Evolutionary conservation across 2,888 invertebrate species (phyloP), one percentile per base, ranked within the genome.

Genomic region (Erynnis tages): DNA sequence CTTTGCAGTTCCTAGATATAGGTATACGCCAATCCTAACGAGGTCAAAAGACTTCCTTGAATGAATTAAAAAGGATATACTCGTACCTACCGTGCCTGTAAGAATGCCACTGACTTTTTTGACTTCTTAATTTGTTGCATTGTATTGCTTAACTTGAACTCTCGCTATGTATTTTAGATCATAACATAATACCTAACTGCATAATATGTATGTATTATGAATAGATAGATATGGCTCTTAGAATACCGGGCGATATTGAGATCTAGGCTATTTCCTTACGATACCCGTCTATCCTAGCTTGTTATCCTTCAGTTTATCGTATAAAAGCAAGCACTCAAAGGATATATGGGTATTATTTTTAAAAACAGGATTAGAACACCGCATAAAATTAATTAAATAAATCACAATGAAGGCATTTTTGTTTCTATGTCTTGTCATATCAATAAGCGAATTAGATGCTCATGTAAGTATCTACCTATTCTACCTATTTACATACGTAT

Each of bases 361-460:
- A 38, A 17, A 44, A 52, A 46, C 34, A 52, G 53, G 30, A 55
- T 32, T 58, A 30, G 25, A 35, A 43, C 14, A 3, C 27, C 1
- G 5, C 8, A 27, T 16, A 19, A 25, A 52, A 47, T 27, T 14
- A 29, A 3, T 46, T 30, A 32, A 50, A 41, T 25, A 38, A 41
- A 34, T 38, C 48, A 57, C 47, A 37, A 62, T 62, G 62, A 54
- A 56, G 34, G 17, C 30, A 25, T 37, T 58, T 25, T 4, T 57
- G 8, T 46, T 59, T 44, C 35, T 61, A 46, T 58, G 57, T 53
- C 19, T 57, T 13, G 45, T 61, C 14, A 68, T 82, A 17, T 74
- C 71, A 11, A 77, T 75, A 0, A 71, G 69, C 14, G 67, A 69
- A 8, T 53, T 70, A 21, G 59, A 58, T 59, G 71, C 70, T 37